phyloP scores from a whole-genome alignment of 2,113 vertebrate genomes.

The Hydropotes inermis region DNA sequence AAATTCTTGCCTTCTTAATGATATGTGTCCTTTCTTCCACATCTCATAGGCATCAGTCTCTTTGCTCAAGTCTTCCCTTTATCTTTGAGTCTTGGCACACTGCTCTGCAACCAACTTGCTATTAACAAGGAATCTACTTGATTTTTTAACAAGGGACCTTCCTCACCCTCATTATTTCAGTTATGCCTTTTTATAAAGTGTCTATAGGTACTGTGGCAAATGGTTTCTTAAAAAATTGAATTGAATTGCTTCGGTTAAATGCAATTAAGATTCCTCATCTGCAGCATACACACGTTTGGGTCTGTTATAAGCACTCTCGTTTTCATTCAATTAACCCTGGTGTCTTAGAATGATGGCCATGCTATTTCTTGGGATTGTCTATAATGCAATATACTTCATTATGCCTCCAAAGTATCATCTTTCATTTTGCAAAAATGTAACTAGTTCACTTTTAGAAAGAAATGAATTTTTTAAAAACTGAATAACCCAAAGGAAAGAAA shows the following conservation, averaged over 20 bases:
- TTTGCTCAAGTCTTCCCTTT: not conserved
- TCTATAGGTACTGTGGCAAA: not conserved
- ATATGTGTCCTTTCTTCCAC: not conserved
- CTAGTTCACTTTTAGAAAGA: slow-evolving; percentile 14
- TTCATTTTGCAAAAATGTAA: slow-evolving; percentile 17
- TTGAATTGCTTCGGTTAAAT: not conserved
- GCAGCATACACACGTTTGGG: not conserved
- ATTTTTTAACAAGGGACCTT: not conserved
- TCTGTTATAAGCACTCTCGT: not conserved
- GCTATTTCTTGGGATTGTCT: not conserved
- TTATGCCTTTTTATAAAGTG: not conserved
- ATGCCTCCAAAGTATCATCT: not conserved
- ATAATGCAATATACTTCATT: not conserved
- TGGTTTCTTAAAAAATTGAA: not conserved
- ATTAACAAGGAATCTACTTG: not conserved
- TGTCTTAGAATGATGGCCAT: not conserved
- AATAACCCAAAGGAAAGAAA: slow-evolving; percentile 10
- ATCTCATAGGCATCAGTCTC: not conserved
- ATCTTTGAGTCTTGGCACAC: not conserved
- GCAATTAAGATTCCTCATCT: not conserved
- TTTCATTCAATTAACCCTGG: not conserved
- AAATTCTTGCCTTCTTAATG: slow-evolving; percentile 8
- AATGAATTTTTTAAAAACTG: not conserved
- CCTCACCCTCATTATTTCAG: not conserved
- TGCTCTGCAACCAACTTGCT: not conserved